Conservation (phyloP, 2,797 vertebrate species). For the Cossypha niveicapilla region DNA sequence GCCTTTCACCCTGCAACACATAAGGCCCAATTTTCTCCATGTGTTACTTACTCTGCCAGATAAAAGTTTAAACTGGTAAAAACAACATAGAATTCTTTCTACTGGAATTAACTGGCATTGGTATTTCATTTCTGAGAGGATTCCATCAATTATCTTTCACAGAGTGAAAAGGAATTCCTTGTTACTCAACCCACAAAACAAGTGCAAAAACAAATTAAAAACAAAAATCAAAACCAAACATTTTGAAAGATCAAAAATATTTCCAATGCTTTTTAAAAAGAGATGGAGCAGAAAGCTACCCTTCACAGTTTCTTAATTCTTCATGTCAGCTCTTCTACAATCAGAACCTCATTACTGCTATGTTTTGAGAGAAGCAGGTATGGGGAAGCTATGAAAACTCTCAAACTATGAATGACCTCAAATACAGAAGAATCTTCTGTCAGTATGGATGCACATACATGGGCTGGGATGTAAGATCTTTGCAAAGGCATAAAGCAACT, state of each 20-base stretch:
- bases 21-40: background rate
- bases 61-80: background rate
- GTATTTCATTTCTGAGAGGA: background rate
- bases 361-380: background rate
- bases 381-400: background rate
- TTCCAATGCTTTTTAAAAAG: background rate
- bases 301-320: background rate
- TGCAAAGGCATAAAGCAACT: background rate
- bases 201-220: background rate
- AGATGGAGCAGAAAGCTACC: background rate
- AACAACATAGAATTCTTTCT: background rate
- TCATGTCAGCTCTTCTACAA: background rate
- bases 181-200: background rate
- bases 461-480: background rate
- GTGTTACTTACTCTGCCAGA: background rate
- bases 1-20: background rate
- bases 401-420: background rate
- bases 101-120: background rate
- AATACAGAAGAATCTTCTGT: background rate
- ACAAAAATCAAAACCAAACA: background rate
- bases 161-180: background rate
- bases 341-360: background rate
- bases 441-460: background rate
- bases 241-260: background rate
- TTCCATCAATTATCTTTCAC: background rate